Evolutionary conservation across 2,797 vertebrate genomes (phyloP).

Genomic region (Myotis pilosus): DNA sequence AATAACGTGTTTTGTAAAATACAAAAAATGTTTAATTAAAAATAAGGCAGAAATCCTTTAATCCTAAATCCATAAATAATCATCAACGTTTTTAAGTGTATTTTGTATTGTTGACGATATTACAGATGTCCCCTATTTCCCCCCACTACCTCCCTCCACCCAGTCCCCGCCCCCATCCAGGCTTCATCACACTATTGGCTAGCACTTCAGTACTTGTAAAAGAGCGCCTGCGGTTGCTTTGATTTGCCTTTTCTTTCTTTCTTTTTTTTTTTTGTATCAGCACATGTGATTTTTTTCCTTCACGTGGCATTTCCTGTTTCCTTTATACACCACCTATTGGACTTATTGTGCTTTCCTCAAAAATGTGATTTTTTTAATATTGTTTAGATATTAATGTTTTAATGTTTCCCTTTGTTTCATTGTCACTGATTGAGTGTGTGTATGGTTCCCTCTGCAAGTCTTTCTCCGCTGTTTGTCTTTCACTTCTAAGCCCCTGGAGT

Average conservation of each 20-base stretch:
- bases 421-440: neutral
- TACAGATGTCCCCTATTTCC: neutral
- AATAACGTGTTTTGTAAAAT: neutral
- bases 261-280: neutral
- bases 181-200: neutral
- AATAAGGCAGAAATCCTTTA: neutral
- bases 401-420: neutral
- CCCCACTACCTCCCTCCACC: too few species aligned
- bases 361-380: neutral
- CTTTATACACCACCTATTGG: neutral
- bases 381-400: neutral
- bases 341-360: neutral
- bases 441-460: accelerated
- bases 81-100: neutral
- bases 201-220: neutral
- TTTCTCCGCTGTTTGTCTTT: neutral
- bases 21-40: neutral
- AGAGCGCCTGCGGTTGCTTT: neutral
- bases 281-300: neutral
- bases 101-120: neutral
- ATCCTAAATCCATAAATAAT: neutral
- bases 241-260: neutral
- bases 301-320: neutral
- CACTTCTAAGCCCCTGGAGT: neutral
- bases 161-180: too few species aligned